Evolutionary conservation across 2,888 invertebrate genomes (phyloP), one percentile per base, ranked within the genome.

Genomic region (Phyto melanocephala): DNA sequence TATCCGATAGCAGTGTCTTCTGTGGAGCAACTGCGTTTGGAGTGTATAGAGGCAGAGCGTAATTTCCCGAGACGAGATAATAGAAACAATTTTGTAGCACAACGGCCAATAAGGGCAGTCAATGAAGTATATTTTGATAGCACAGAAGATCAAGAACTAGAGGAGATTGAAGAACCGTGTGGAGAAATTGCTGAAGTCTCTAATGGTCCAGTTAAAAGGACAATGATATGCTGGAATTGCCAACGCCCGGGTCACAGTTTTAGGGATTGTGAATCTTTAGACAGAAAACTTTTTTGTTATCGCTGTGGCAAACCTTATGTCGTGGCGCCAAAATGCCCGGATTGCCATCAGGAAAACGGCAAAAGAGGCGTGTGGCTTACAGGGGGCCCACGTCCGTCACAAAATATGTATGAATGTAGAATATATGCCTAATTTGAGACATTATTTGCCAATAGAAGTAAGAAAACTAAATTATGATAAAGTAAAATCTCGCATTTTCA

Each of bases 11-110:
- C 35, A 1, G 33, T 56, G 0, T 70, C 45, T n/a, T 70, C 70
- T 2, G 70, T 70, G 1, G 70, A 70, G 6, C 70, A 58, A 35
- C n/a, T 67, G 0, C 20, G 65, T 2, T 15, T 52, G 1, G 65
- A 52, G 13, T 67, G 65, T 8, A 67, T 52, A 7, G 65, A 67
- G 3, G 35, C n/a, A n/a, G n/a, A n/a, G n/a, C n/a, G n/a, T n/a
- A n/a, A n/a, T n/a, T n/a, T n/a, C n/a, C n/a, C n/a, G 42, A 7
- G 68, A 68, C 17, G 40, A 40, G 62, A 62, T 8, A 2, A 2
- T 2, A 1, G 42, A 24, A 4, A 11, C 13, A 40, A 22, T 4
- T 28, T 5, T 13, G 33, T 11, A 17, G 15, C 35, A 2, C 8
- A 11, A 1, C 65, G 65, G 20, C 50, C 33, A 6, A 15, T 4